Base-by-base conservation (phyloP, 2,797 vertebrate genomes). In the Diplodus puntazzo region DNA sequence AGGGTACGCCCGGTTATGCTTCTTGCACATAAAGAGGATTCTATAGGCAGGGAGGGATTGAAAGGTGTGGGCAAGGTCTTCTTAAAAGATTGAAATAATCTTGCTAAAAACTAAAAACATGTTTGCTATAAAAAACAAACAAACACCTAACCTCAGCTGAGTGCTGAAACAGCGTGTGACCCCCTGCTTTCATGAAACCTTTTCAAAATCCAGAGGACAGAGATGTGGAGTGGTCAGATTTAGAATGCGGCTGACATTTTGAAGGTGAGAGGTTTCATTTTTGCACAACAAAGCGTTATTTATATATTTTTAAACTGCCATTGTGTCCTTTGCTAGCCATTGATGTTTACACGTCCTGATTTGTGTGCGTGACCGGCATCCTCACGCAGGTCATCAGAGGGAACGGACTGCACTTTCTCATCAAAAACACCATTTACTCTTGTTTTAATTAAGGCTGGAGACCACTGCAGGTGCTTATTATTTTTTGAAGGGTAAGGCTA, bases 1-100 rank as follows among this genome's bases (percentile, higher is more conserved):
- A 20, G 59, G n/a, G 3, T 46, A 80, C 21, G 65, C 57, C 4
- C 39, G 45, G 50, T 81, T 83, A 48, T 71, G 71, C 80, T 84
- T 85, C 58, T 80, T 64, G 48, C 71, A 62, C 79, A 82, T 73
- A 54, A 75, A 84, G 77, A 76, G 49, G 79, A 66, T 77, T 67
- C 25, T 11, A 4, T 14, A 30, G 43, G 11, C 45, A 16, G 6
- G 34, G 75, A 74, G 50, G 49, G 61, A 73, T 43, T 49, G 58
- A 63, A 78, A 62, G 65, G 73, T 49, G 68, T 23, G 66, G 43
- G 46, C 70, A 57, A 48, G 42, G 49, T 73, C 42, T 64, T 57
- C 50, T 58, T 39, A n/a, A 45, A 34, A 48, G 61, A 70, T 73
- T 67, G 48, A 21, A 69, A 65, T 75, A 45, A 64, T 65, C 11